Conservation (phyloP, 2,888 invertebrate genomes). For the Apamea epomidion region DNA sequence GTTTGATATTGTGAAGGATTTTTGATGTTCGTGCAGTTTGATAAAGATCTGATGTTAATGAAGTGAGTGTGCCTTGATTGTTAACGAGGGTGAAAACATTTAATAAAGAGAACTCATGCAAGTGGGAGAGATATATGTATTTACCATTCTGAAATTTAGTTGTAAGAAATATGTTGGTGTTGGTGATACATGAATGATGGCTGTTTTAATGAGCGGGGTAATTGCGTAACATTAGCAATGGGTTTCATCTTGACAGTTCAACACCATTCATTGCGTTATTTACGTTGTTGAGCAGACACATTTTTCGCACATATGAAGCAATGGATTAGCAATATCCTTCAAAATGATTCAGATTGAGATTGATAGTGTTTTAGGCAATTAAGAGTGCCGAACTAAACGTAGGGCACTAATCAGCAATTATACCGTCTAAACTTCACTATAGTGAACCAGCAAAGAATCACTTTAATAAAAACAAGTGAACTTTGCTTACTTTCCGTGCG, state of each 20-base stretch:
- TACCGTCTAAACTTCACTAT: too few species aligned
- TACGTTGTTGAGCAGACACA: too few species aligned
- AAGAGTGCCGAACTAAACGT: neutral
- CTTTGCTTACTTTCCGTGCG: neutral
- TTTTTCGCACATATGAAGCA: too few species aligned
- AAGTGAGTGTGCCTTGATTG: conserved; percentile 46
- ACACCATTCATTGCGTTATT: too few species aligned
- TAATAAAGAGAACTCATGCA: conserved; percentile 14
- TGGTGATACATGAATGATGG: neutral
- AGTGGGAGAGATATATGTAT: neutral
- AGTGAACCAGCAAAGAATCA: neutral
- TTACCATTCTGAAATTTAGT: neutral
- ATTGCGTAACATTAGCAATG: too few species aligned
- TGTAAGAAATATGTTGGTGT: neutral
- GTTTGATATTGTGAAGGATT: conserved; percentile 84
- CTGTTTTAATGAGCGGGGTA: neutral
- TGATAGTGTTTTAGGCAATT: too few species aligned
- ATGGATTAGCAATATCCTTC: too few species aligned
- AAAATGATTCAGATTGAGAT: too few species aligned
- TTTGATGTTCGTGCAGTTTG: conserved; percentile 72
- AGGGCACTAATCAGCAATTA: neutral
- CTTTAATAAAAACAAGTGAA: neutral
- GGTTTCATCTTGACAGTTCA: too few species aligned
- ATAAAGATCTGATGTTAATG: conserved; percentile 67
- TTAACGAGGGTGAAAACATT: neutral